These are phyloP conservation scores for Poeciliopsis presidionis DNA, from an alignment of 2,797 vertebrate species.

Conservation along the genomic window DNA sequence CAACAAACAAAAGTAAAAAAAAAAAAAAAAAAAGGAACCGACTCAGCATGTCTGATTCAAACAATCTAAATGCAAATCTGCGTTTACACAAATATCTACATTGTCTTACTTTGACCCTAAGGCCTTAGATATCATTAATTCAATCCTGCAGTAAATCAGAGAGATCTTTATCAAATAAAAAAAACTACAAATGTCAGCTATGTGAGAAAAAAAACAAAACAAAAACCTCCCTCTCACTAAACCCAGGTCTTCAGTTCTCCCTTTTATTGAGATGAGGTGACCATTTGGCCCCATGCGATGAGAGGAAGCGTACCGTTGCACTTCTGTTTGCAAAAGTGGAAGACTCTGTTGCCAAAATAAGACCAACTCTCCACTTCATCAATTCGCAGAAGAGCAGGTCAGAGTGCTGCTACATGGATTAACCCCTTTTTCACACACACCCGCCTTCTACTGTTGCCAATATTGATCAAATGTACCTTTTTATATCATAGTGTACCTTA, in stretches of 20 bases:
- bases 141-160: not conserved
- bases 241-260: slow-evolving; percentile 44
- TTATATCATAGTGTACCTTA: not conserved
- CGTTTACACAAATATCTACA: not conserved
- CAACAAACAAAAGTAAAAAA: not conserved
- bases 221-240: not conserved
- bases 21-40: not conserved
- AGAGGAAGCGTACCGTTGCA: slow-evolving; percentile 57
- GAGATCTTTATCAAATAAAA: not conserved
- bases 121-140: not conserved
- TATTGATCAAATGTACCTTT: slow-evolving; percentile 8
- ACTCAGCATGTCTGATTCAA: not conserved
- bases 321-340: slow-evolving; percentile 63
- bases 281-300: not conserved
- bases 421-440: no score
- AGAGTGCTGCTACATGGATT: not conserved
- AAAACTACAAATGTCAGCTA: not conserved
- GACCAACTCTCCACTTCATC: slow-evolving; percentile 33
- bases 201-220: not conserved
- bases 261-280: slow-evolving; percentile 14
- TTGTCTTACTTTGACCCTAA: not conserved
- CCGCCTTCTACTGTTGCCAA: not conserved
- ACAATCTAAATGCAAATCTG: not conserved
- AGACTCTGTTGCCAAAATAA: slow-evolving; percentile 70
- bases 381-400: slow-evolving; percentile 13